phyloP scores from a whole-genome alignment of 2,888 invertebrate species.

The Ichneumoninae sp. region DNA sequence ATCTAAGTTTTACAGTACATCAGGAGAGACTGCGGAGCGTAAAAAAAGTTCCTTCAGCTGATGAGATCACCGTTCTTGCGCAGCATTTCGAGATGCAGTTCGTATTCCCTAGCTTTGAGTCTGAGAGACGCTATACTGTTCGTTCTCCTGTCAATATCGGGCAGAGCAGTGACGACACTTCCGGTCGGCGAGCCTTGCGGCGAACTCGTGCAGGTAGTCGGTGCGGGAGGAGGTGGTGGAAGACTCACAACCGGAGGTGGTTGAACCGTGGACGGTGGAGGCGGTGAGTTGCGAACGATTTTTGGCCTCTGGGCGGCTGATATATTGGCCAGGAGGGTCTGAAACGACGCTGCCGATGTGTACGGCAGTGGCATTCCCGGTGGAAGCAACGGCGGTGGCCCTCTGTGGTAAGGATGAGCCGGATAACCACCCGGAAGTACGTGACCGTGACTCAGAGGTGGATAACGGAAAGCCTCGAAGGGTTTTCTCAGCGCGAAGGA shows the following conservation, averaged over 20 bases:
- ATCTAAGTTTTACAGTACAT: slow-evolving; percentile 6
- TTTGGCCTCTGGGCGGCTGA: slow-evolving; percentile 88
- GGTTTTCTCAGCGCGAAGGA: slow-evolving; percentile 87
- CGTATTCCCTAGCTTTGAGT: slow-evolving; percentile 95
- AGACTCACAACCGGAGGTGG: slow-evolving; percentile 74
- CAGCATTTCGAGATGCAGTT: slow-evolving; percentile 92
- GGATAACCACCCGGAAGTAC: slow-evolving; percentile 87
- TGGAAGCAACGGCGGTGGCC: slow-evolving; percentile 88
- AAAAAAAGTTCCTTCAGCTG: slow-evolving; percentile 87
- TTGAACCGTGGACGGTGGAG: slow-evolving; percentile 81
- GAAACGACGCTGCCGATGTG: slow-evolving; percentile 89
- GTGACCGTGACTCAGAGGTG: slow-evolving; percentile 86
- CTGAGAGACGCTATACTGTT: slow-evolving; percentile 95
- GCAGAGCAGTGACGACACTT: slow-evolving; percentile 85
- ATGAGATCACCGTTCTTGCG: slow-evolving; percentile 92
- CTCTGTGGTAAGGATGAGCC: slow-evolving; percentile 86
- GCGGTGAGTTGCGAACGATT: slow-evolving; percentile 81
- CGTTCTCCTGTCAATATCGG: slow-evolving; percentile 92
- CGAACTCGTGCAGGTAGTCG: slow-evolving; percentile 72
- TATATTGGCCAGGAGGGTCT: slow-evolving; percentile 93
- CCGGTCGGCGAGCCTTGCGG: slow-evolving; percentile 80
- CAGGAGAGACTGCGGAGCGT: neutral
- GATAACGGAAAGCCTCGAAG: slow-evolving; percentile 90
- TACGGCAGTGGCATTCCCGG: slow-evolving; percentile 85
- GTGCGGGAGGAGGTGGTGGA: slow-evolving; percentile 85